phyloP scores from a whole-genome alignment of 2,113 vertebrate species.

The Thermophis baileyi region DNA sequence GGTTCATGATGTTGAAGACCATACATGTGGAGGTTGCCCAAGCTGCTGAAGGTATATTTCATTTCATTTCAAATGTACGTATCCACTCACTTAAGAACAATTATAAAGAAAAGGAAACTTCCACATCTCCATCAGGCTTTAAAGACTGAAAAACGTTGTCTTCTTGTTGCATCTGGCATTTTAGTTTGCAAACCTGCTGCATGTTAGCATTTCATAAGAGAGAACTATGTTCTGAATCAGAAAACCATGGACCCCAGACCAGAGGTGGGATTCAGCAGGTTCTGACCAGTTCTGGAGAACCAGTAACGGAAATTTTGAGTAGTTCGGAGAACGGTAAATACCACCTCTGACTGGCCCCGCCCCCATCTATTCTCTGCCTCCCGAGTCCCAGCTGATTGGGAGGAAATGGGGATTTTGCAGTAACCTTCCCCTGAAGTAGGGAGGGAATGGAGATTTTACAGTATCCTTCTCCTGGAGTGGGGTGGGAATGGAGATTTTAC shows the following conservation, averaged over 20 bases:
- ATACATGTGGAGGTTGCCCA: background rate
- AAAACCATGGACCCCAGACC: background rate
- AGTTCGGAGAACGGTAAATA: too few species aligned
- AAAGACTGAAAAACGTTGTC: background rate
- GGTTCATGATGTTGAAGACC: background rate
- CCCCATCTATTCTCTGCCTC: too few species aligned
- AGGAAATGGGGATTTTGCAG: too few species aligned
- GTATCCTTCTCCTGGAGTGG: too few species aligned
- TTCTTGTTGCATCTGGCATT: background rate
- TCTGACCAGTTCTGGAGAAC: too few species aligned
- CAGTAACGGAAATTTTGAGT: too few species aligned
- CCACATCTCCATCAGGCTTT: background rate
- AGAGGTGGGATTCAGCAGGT: too few species aligned
- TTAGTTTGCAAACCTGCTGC: background rate
- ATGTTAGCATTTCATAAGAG: background rate
- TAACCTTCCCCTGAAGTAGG: too few species aligned
- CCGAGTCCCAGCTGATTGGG: too few species aligned
- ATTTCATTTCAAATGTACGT: background rate
- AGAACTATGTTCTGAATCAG: background rate
- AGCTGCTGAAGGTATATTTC: background rate
- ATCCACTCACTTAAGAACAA: background rate
- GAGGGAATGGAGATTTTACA: too few species aligned
- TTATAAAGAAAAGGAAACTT: background rate
- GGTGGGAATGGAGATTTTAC: too few species aligned
- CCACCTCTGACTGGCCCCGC: too few species aligned